These are phyloP conservation scores for Cheilosia urbana DNA, from an alignment of 2,888 invertebrate species.

Conservation along the genomic window DNA sequence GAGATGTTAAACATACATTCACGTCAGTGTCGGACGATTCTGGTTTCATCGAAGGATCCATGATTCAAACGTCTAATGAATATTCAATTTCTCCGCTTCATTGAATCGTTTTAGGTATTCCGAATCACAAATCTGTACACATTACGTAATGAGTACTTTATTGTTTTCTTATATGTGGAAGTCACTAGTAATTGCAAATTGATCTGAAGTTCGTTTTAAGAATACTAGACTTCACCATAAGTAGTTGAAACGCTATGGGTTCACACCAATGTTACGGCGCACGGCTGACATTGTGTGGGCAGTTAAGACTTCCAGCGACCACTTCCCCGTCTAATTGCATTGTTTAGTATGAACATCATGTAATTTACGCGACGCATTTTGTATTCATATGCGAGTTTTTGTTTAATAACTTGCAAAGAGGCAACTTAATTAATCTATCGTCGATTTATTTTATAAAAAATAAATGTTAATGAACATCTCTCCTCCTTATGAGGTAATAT, in stretches of 20 bases:
- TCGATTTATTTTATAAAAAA: slow-evolving; percentile 1
- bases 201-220: slow-evolving; percentile 5
- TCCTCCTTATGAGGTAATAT: slow-evolving; percentile 20
- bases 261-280: neutral
- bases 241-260: slow-evolving; percentile 6
- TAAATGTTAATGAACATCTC: neutral
- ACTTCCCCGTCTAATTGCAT: neutral
- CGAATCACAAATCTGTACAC: slow-evolving; percentile 12
- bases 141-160: slow-evolving; percentile 12
- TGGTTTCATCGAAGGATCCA: neutral
- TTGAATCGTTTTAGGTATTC: slow-evolving; percentile 21
- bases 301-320: neutral
- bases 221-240: slow-evolving; percentile 9
- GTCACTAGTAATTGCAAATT: slow-evolving; percentile 7
- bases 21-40: neutral
- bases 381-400: slow-evolving; percentile 12
- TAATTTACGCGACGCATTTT: neutral
- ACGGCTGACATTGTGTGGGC: neutral
- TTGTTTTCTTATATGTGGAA: neutral
- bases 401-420: slow-evolving; percentile 6
- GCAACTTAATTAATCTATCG: slow-evolving; percentile 18
- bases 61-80: slow-evolving; percentile 48
- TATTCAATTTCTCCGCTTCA: slow-evolving; percentile 44
- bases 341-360: slow-evolving; percentile 5
- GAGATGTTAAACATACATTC: slow-evolving; percentile 1